Conservation (phyloP, 2,797 vertebrate genomes). For the Adelosebastes latens region DNA sequence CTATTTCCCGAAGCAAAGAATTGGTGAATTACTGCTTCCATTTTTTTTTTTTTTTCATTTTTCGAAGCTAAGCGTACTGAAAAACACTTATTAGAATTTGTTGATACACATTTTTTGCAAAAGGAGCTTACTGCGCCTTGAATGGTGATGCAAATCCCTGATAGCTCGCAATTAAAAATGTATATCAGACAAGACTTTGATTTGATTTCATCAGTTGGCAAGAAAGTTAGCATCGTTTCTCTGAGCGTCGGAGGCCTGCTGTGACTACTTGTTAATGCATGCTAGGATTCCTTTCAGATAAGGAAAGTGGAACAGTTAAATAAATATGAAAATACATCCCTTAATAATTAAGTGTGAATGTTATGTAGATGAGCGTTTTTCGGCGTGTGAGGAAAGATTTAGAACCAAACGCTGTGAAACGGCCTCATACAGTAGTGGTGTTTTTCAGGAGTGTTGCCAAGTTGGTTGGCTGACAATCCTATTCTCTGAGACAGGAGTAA, state of each 20-base stretch:
- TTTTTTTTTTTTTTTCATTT: neutral
- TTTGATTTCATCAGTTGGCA: conserved; percentile 50
- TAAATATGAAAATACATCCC: conserved; percentile 9
- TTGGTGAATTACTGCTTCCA: neutral
- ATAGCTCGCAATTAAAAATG: conserved; percentile 42
- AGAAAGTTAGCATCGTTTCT: conserved; percentile 32
- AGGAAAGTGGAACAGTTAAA: conserved; percentile 15
- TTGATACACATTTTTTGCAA: conserved; percentile 1
- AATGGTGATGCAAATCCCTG: conserved; percentile 36
- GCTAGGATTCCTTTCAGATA: neutral
- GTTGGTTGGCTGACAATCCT: neutral
- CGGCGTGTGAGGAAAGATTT: neutral
- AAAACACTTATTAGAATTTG: conserved; percentile 3
- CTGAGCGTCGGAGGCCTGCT: neutral
- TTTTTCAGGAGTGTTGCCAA: neutral
- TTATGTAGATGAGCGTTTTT: neutral
- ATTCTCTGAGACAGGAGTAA: neutral
- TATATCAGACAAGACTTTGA: conserved; percentile 48
- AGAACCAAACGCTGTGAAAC: neutral
- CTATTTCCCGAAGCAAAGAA: neutral
- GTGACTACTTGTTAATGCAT: neutral
- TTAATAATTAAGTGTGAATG: conserved; percentile 7
- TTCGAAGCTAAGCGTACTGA: neutral
- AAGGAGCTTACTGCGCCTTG: neutral
- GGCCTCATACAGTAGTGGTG: neutral